Conservation (phyloP, 2,797 vertebrate species). For the Sebastes elongatus region DNA sequence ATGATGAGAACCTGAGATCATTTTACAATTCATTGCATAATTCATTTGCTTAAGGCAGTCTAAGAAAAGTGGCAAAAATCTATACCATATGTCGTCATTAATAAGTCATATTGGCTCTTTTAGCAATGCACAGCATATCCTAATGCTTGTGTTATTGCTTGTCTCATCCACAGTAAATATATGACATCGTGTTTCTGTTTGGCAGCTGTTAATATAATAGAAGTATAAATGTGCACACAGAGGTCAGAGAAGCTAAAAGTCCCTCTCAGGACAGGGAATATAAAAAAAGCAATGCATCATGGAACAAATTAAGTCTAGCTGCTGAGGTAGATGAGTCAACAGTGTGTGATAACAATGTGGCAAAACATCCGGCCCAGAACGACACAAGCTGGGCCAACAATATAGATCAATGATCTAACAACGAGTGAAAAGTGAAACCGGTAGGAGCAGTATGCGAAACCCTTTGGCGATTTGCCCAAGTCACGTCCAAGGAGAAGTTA, state of each 20-base stretch:
- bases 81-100: neutral
- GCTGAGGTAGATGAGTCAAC: conserved; percentile 21
- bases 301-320: neutral
- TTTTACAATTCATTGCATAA: conserved; percentile 44
- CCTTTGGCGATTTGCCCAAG: neutral
- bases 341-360: neutral
- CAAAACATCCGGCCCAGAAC: conserved; percentile 1
- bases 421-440: neutral
- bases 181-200: neutral
- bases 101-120: neutral
- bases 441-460: neutral
- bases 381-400: neutral
- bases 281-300: neutral
- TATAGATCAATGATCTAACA: conserved; percentile 18
- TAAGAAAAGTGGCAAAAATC: neutral
- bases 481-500: neutral
- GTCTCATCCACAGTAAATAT: neutral
- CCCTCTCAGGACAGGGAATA: neutral
- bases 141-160: neutral
- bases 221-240: neutral
- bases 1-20: conserved; percentile 27
- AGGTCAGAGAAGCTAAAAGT: neutral
- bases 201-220: neutral
- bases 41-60: conserved; percentile 11
- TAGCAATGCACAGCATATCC: neutral